These are phyloP conservation scores for Phymatocera aterrima DNA, from an alignment of 2,888 invertebrate species.

Conservation along the genomic window DNA sequence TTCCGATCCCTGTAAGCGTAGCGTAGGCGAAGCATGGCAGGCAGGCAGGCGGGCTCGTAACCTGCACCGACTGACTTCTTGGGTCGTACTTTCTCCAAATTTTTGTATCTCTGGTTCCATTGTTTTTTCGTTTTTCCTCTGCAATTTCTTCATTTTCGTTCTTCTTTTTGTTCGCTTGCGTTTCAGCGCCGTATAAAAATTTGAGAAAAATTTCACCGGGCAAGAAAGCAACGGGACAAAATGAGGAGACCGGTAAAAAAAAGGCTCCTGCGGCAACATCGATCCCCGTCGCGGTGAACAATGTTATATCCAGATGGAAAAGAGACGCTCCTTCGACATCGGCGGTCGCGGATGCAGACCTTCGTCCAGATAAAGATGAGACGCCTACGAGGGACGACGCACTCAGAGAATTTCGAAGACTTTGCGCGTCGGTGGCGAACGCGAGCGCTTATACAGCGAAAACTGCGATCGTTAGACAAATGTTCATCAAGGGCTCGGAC, in stretches of 20 bases:
- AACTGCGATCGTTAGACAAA: slow-evolving; percentile 83
- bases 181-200: slow-evolving; percentile 59
- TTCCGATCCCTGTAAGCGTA: too few species aligned
- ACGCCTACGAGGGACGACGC: slow-evolving; percentile 79
- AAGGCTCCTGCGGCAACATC: background rate
- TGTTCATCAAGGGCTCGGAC: slow-evolving; percentile 78
- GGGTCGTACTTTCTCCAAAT: too few species aligned
- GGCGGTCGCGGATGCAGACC: too few species aligned
- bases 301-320: too few species aligned
- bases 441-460: slow-evolving; percentile 89
- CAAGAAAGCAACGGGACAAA: slow-evolving; percentile 46
- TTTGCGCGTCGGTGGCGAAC: slow-evolving; percentile 87
- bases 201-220: slow-evolving; percentile 45
- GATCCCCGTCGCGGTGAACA: too few species aligned
- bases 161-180: background rate
- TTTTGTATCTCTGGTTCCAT: too few species aligned
- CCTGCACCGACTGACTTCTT: too few species aligned
- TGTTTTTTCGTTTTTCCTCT: background rate
- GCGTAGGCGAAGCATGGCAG: too few species aligned
- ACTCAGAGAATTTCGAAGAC: slow-evolving; percentile 85
- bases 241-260: slow-evolving; percentile 53
- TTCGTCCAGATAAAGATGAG: slow-evolving; percentile 12
- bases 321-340: background rate
- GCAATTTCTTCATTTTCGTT: background rate
- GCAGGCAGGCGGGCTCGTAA: too few species aligned